phyloP scores from a whole-genome alignment of 2,888 invertebrate genomes.

The Drosophila prolongata region DNA sequence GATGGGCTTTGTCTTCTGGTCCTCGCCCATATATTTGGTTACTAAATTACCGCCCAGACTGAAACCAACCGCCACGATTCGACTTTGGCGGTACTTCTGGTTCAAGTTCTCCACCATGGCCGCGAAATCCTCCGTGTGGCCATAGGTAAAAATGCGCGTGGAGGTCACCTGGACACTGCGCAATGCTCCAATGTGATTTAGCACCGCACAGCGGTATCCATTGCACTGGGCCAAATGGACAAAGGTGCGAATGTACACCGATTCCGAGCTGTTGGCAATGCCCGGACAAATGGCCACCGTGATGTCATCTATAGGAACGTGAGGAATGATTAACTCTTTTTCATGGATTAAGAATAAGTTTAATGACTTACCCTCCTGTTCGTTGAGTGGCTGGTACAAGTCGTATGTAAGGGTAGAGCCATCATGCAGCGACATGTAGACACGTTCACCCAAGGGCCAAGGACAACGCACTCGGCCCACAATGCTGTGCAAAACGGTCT shows the following conservation, averaged over 20 bases:
- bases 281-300: conserved; percentile 96
- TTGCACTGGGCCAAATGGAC: conserved; percentile 96
- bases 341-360: neutral
- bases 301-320: conserved; percentile 88
- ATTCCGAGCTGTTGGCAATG: conserved; percentile 97
- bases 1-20: conserved; percentile 86
- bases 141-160: conserved; percentile 95
- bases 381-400: conserved; percentile 92
- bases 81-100: conserved; percentile 90
- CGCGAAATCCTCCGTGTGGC: conserved; percentile 94
- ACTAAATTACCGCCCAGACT: conserved; percentile 97
- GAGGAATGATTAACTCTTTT: neutral
- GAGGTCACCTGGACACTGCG: conserved; percentile 93
- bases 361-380: conserved; percentile 57
- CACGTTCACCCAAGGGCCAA: conserved; percentile 93
- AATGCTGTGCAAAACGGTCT: conserved; percentile 95
- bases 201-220: conserved; percentile 95
- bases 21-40: conserved; percentile 96
- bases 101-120: conserved; percentile 92
- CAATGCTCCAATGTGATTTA: conserved; percentile 97
- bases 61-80: conserved; percentile 94
- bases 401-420: conserved; percentile 96
- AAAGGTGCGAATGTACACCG: conserved; percentile 96
- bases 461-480: conserved; percentile 94
- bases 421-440: conserved; percentile 90